Percentiles rank a stretch among this genome's conserved stretches.
Conservation (phyloP, 2,888 invertebrate genomes). For the Tinea trinotella region DNA sequence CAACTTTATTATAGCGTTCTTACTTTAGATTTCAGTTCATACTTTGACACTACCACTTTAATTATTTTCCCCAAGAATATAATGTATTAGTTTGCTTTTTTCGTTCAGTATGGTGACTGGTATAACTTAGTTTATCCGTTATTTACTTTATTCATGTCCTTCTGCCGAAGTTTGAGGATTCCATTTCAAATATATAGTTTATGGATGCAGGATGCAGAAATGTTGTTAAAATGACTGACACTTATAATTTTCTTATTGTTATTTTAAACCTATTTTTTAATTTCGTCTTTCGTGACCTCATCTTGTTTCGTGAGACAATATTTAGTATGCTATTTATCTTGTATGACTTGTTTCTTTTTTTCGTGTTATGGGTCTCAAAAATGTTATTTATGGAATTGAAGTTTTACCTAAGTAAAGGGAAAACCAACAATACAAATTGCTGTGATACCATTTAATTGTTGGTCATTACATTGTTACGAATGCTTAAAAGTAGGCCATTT, state of each 20-base stretch:
- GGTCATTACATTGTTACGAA: conserved; percentile 28
- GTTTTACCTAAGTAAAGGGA: conserved; percentile 27
- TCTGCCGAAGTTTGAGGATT: not conserved
- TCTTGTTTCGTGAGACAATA: not conserved
- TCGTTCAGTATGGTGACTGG: conserved; percentile 10
- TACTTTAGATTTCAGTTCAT: no score
- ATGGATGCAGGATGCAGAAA: not conserved
- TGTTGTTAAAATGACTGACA: conserved; percentile 12
- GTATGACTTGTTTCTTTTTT: no score
- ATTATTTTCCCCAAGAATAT: no score
- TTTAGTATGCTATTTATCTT: not conserved
- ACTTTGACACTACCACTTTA: no score
- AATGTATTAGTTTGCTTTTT: conserved; percentile 12
- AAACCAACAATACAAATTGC: conserved; percentile 57
- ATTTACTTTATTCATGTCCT: conserved; percentile 3
- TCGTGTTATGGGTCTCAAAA: not conserved
- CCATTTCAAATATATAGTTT: conserved; percentile 3
- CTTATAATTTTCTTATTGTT: not conserved
- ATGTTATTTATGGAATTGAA: conserved; percentile 11
- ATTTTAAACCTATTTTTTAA: not conserved
- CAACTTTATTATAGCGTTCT: no score
- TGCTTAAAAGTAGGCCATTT: not conserved
- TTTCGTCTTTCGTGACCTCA: not conserved
- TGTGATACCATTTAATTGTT: conserved; percentile 66
- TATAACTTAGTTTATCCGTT: conserved; percentile 5